Conservation (phyloP, 2,797 vertebrate genomes). For the Phoebastria nigripes region DNA sequence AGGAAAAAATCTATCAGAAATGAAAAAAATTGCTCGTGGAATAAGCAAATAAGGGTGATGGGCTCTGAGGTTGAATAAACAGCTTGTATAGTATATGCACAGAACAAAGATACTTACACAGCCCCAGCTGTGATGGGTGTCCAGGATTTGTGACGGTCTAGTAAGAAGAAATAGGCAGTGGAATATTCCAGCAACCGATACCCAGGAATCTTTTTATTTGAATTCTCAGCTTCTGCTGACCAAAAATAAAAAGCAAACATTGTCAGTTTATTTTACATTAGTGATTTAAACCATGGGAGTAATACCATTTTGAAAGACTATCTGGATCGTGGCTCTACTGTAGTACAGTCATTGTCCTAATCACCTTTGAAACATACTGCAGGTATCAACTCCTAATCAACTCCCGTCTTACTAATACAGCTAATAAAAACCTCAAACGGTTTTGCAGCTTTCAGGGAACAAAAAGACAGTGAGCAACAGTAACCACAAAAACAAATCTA, state of each 20-base stretch:
- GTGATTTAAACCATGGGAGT: rapidly evolving
- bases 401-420: rapidly evolving
- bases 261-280: not conserved
- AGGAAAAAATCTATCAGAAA: not conserved
- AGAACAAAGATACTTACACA: not conserved
- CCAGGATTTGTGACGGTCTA: rapidly evolving
- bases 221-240: not conserved
- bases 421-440: not conserved
- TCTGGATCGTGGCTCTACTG: rapidly evolving
- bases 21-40: not conserved
- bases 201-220: not conserved
- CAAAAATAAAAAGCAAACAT: not conserved
- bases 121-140: rapidly evolving
- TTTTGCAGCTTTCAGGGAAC: not conserved
- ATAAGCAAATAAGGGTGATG: slow-evolving; percentile 9
- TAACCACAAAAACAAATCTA: not conserved
- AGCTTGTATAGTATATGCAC: not conserved
- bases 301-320: not conserved
- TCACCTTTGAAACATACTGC: rapidly evolving
- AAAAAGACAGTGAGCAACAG: not conserved
- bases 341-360: not conserved
- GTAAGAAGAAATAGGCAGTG: not conserved
- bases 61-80: not conserved
- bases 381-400: not conserved
- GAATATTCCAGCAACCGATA: not conserved